Evolutionary conservation across 2,888 invertebrate species (phyloP).

Genomic region (Rugalucina vietnamica): DNA sequence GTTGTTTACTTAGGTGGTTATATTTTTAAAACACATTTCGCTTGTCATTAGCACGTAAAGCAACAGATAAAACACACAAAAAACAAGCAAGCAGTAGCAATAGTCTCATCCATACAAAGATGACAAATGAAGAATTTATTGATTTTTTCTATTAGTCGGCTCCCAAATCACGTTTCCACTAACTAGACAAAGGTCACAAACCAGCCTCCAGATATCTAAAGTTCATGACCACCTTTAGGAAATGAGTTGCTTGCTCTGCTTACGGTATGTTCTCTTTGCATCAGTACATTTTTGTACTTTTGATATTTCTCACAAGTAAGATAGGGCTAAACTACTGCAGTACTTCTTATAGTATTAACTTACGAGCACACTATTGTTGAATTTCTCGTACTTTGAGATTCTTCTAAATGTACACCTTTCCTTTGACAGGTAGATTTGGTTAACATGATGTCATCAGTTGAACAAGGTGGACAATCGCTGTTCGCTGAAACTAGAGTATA

Average conservation of each 20-base stretch:
- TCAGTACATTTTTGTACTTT: neutral
- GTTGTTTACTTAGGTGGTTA: too few species aligned
- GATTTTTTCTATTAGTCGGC: too few species aligned
- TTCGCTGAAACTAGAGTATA: neutral
- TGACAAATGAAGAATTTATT: too few species aligned
- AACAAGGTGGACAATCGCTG: neutral
- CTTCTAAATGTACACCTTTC: neutral
- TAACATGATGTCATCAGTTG: neutral
- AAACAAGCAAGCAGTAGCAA: too few species aligned
- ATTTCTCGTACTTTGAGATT: neutral
- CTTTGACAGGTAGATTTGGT: neutral
- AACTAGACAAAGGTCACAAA: too few species aligned
- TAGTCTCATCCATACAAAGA: too few species aligned
- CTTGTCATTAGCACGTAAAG: too few species aligned
- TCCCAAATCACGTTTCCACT: too few species aligned
- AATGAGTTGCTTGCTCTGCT: neutral
- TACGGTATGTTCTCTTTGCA: neutral
- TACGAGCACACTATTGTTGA: neutral
- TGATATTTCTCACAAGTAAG: too few species aligned
- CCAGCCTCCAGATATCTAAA: neutral
- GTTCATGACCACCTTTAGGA: neutral
- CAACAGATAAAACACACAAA: too few species aligned
- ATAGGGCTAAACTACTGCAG: too few species aligned
- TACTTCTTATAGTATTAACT: neutral
- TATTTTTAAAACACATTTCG: too few species aligned